These are phyloP conservation scores for Nezara viridula DNA, from an alignment of 2,888 invertebrate genomes.

Conservation along the genomic window DNA sequence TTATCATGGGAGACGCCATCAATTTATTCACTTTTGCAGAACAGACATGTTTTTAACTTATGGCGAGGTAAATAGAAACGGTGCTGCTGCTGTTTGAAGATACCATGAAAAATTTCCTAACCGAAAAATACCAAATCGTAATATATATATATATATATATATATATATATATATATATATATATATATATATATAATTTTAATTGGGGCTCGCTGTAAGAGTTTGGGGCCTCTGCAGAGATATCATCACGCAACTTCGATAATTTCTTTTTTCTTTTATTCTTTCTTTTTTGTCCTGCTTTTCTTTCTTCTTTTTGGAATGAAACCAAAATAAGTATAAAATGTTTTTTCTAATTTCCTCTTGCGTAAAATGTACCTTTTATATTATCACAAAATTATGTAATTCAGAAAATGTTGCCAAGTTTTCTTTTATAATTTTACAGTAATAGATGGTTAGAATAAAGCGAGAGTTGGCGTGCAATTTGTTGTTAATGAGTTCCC, in stretches of 20 bases:
- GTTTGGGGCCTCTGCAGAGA: too few species aligned
- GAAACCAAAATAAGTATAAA: neutral
- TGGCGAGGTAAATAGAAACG: too few species aligned
- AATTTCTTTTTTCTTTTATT: neutral
- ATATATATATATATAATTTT: too few species aligned
- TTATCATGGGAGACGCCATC: too few species aligned
- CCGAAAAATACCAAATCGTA: too few species aligned
- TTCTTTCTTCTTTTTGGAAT: neutral
- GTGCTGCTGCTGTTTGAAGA: too few species aligned
- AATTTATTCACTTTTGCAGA: too few species aligned
- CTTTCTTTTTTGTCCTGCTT: neutral
- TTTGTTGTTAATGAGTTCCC: neutral
- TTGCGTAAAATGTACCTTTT: neutral
- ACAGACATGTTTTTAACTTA: too few species aligned
- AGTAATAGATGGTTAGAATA: neutral
- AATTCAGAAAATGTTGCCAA: neutral
- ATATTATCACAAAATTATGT: neutral
- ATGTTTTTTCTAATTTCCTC: neutral
- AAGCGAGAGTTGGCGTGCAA: neutral
- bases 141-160: too few species aligned
- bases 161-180: too few species aligned
- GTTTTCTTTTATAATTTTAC: neutral
- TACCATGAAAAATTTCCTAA: too few species aligned
- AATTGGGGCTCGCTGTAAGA: too few species aligned
- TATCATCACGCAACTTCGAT: neutral